A percentile compares a stretch with the other conserved stretches of the same genome.
Conservation (phyloP, 1,140 invertebrate species). For the Dryas iulia region DNA sequence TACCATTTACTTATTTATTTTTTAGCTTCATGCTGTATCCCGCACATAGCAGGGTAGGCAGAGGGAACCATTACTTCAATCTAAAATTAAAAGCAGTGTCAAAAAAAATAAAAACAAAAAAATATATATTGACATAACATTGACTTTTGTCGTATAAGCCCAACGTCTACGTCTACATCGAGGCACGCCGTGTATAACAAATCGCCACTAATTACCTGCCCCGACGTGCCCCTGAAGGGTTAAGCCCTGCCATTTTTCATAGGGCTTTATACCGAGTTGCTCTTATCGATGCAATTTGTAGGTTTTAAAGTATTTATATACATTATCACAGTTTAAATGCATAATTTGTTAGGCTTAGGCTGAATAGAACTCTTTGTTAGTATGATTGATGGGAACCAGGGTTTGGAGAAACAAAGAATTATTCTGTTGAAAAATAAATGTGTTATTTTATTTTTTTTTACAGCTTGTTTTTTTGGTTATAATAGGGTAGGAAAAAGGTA, state of each 20-base stretch:
- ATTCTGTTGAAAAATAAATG: too few relatives aligned
- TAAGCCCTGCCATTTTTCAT: constrained; percentile 62
- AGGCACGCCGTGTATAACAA: constrained; percentile 38
- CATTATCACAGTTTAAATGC: constrained; percentile 37
- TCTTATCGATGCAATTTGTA: constrained; percentile 58
- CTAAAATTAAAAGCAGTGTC: too few relatives aligned
- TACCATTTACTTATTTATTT: too few relatives aligned
- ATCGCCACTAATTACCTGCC: constrained; percentile 51
- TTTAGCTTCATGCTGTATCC: too few relatives aligned
- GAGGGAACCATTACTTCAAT: too few relatives aligned
- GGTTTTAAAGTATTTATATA: constrained; percentile 50
- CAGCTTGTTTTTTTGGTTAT: too few relatives aligned
- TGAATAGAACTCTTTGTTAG: not conserved
- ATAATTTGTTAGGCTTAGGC: constrained; percentile 39
- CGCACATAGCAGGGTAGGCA: too few relatives aligned
- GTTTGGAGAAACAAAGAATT: not conserved
- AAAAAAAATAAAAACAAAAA: too few relatives aligned
- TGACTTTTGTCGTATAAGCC: not conserved
- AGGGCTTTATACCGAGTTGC: constrained; percentile 43
- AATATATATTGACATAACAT: not conserved
- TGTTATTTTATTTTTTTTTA: not conserved
- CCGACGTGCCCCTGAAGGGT: constrained; percentile 52
- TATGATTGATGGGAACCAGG: not conserved
- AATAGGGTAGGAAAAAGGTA: too few relatives aligned
- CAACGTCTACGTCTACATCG: constrained; percentile 4